Base-by-base conservation (phyloP, 2,113 vertebrate species). In the Trachemys scripta region DNA sequence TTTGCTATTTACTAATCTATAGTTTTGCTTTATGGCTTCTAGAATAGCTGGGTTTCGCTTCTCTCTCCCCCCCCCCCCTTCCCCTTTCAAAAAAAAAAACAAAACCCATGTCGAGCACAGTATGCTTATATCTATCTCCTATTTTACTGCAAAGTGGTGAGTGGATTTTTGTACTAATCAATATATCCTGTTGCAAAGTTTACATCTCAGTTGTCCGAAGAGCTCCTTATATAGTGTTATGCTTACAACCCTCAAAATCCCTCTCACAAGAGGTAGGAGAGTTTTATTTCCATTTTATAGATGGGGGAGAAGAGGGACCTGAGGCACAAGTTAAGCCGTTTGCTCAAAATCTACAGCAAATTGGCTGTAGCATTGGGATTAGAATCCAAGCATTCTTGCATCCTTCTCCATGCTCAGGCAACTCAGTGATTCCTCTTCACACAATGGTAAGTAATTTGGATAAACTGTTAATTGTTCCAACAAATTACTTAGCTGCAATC, bases 21-120 rank as follows among this genome's bases (percentile, higher is more conserved):
- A 20, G 20, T 38, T 65, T 62, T 6, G 27, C 53, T 54, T 53
- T 72, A 62, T 62, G 19, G 17, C 16, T 35, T 8, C 54, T 35
- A 35, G 42, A 27, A 75, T 88, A 94, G 75, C 38, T 5, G 1
- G 0, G 0, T 24, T 51, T 31, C 94, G 13, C 51, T 93, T 90
- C 87, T 76, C 5, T 72, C 90, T 87, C 54, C 80, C 22, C 0
- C 54, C 80, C 22, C 0, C 19, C 2, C 0, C 0, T 50, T 0
- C 27, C 79, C 14, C 38, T 76, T 57, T 79, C 24, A 6, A 1
- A 38, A 35, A 35, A 76, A n/a, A 49, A 17, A 38, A 38, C 38
- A 38, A 38, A 57, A 42, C 42, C 4, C 57, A 56, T 59, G 57
- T 9, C 4, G 16, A 38, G 31, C 0, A 0, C 38, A 5, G 1